Evolutionary conservation across 2,113 vertebrate genomes (phyloP), one percentile per base, ranked within the genome.

Genomic region (Rana temporaria): DNA sequence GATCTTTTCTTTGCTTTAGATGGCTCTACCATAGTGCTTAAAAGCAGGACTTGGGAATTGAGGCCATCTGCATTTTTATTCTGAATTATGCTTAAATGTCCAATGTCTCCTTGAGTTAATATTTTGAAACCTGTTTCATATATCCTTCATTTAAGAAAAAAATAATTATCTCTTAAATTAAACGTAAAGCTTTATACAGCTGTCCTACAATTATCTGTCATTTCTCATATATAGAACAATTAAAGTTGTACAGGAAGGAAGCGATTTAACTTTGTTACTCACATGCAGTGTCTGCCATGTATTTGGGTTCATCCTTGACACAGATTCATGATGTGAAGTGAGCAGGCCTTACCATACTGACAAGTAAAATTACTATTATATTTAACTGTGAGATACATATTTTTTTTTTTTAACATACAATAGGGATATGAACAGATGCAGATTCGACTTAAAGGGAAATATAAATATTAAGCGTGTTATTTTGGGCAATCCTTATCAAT

Each of bases 71-170:
- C 48, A 24, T 24, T 38, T 62, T 68, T 68, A 38, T 20, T 42
- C 52, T 15, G 62, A 26, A 68, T 79, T 79, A 68, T 30, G 18
- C 64, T 68, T 78, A 78, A 78, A 67, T 67, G 63, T 30, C 38
- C 52, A 59, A 12, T 66, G 77, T 79, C 53, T 79, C 19, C 64
- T 8, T 57, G 32, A 18, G 52, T 57, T 79, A 19, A 38, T 19
- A 9, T 19, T 32, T 67, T 34, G 52, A 26, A 68, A 22, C 53
- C 77, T 68, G 63, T 56, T 68, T 66, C 38, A 19, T 38, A 59
- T 79, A 79, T 57, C 53, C 15, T 66, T 20, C 3, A 52, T 15
- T 38, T 18, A 12, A 62, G 56, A 60, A 19, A 5, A 75, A 75
- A 62, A 75, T 62, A 24, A 75, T 11, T 15, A 66, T 34, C 6